A percentile compares a stretch with the other conserved stretches of the same genome.
Conservation (phyloP, 2,888 invertebrate genomes). For the Prenolepis imparis region DNA sequence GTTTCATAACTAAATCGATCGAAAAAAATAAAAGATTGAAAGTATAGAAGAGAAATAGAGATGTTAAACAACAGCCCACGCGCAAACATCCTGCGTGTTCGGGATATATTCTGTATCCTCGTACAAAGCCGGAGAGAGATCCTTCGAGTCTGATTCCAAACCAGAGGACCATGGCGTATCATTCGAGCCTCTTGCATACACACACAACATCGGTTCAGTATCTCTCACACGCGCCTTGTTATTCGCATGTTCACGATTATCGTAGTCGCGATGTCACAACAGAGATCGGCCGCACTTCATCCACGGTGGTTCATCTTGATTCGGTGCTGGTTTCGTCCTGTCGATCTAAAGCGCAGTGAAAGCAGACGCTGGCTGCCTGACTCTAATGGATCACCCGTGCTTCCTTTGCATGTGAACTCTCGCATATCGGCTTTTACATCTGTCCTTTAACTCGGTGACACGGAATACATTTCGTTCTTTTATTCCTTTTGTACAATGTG, state of each 20-base stretch:
- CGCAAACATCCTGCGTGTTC: background rate
- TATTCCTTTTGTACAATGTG: slow-evolving; percentile 1
- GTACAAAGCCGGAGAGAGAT: slow-evolving; percentile 6
- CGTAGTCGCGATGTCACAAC: slow-evolving; percentile 28
- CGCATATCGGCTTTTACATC: slow-evolving; percentile 37
- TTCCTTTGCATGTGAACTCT: slow-evolving; percentile 23
- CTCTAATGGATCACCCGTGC: slow-evolving; percentile 41
- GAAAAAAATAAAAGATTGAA: slow-evolving; percentile 6
- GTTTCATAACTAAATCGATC: background rate
- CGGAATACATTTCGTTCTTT: slow-evolving; percentile 3
- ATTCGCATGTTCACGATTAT: slow-evolving; percentile 34
- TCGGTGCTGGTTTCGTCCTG: slow-evolving; percentile 3
- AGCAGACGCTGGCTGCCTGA: slow-evolving; percentile 31
- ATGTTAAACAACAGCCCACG: background rate
- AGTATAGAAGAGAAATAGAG: background rate
- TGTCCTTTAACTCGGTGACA: background rate
- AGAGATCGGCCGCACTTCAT: slow-evolving; percentile 23
- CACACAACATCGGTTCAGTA: slow-evolving; percentile 18
- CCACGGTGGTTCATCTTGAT: slow-evolving; percentile 47
- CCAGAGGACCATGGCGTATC: slow-evolving; percentile 22
- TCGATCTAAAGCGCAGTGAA: slow-evolving; percentile 36
- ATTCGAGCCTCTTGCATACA: slow-evolving; percentile 30
- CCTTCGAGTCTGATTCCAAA: slow-evolving; percentile 29
- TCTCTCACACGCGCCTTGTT: slow-evolving; percentile 35
- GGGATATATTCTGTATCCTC: background rate